Percentiles rank a stretch among this genome's conserved stretches.
Evolutionary conservation across 2,888 invertebrate genomes (phyloP).

Genomic region (Volucella inanis): DNA sequence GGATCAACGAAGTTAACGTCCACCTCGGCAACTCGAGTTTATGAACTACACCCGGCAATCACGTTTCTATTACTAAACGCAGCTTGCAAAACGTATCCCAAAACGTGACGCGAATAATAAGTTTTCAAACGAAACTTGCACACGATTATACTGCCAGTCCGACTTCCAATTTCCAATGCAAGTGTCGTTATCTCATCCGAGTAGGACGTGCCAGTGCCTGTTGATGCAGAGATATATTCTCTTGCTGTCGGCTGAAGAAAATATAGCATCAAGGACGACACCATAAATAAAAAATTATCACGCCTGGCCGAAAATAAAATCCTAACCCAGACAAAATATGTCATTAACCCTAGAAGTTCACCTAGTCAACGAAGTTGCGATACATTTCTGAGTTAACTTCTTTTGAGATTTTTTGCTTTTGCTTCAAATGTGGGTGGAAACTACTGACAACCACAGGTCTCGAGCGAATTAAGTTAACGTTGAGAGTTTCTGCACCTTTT

Average conservation of each 20-base stretch:
- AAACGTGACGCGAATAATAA: slow-evolving; percentile 21
- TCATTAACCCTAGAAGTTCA: slow-evolving; percentile 3
- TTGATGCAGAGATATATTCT: neutral
- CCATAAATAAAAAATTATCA: slow-evolving; percentile 37
- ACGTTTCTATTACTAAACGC: slow-evolving; percentile 32
- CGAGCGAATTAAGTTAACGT: slow-evolving; percentile 18
- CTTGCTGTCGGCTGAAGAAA: neutral
- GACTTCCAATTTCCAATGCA: neutral
- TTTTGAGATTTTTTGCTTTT: slow-evolving; percentile 7
- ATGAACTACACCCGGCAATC: slow-evolving; percentile 11
- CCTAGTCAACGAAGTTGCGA: neutral
- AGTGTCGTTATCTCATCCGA: neutral
- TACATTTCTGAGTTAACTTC: neutral
- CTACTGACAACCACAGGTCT: neutral
- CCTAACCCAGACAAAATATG: neutral
- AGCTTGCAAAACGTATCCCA: slow-evolving; percentile 19
- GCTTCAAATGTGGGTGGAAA: no score
- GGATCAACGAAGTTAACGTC: neutral
- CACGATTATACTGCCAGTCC: neutral
- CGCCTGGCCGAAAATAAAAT: slow-evolving; percentile 14
- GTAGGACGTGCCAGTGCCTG: slow-evolving; percentile 22
- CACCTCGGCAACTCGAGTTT: neutral
- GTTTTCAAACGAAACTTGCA: neutral
- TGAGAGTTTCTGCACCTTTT: neutral
- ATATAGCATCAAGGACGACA: slow-evolving; percentile 17